Evolutionary conservation across 2,113 vertebrate genomes (phyloP), one percentile per base, ranked within the genome.

Genomic region (Ameiurus melas): DNA sequence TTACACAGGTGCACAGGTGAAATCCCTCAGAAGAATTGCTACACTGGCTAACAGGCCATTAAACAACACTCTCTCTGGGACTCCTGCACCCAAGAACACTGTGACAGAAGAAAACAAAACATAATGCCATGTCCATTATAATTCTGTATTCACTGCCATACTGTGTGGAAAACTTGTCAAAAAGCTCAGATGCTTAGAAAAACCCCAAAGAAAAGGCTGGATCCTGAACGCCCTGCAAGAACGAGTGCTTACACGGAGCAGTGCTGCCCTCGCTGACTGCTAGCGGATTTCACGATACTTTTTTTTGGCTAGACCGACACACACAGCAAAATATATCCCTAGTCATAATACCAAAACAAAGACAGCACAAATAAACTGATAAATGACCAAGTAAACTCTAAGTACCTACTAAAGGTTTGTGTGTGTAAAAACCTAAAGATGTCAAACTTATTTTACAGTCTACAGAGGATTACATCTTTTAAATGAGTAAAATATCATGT

Each of bases 41-140:
- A 57, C n/a, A 71, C 66, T 16, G 66, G n/a, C 84, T 73, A 85
- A 73, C 84, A 85, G 80, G 80, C 80, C 57, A 83, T 83, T 83
- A 83, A 58, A 43, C 33, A 60, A 82, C 55, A 81, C 53, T 53
- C 78, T 62, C 33, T 1, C 79, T 27, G 33, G 57, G 58, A 83
- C 57, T 82, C 80, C 5, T 82, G 57, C 80, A 82, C 80, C 55
- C 80, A 60, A 39, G 19, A 60, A 82, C 57, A 62, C 30, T 39
- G 30, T 58, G 80, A 60, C 55, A 60, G 80, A 25, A 39, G 12
- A 22, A 84, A 84, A 66, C 66, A 84, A 53, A 53, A 25, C 47
- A 30, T 30, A 55, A 68, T 55, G 43, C n/a, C 55, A 64, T 79
- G 75, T 86, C 58, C 39, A 66, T 79, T 79, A 78, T 62, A 86